A percentile compares a stretch with the other conserved stretches of the same genome.
These are phyloP conservation scores for Glyphotaelius pellucidus DNA, from an alignment of 2,888 invertebrate species.

Conservation along the genomic window DNA sequence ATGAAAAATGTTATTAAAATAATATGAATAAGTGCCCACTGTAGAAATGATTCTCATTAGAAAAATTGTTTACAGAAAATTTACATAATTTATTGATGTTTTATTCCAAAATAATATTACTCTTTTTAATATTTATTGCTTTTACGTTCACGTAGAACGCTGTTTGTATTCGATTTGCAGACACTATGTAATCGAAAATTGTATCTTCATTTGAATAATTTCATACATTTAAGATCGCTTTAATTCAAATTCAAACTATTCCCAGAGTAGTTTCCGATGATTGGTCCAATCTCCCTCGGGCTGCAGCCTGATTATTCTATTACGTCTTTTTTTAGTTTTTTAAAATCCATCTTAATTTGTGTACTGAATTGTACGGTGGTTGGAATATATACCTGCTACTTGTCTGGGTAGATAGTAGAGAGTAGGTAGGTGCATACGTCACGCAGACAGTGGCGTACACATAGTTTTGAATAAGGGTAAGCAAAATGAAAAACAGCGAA, in stretches of 20 bases:
- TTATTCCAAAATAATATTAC: slow-evolving; percentile 18
- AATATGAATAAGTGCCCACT: neutral
- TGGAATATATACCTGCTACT: neutral
- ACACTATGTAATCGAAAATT: slow-evolving; percentile 41
- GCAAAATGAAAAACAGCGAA: no score
- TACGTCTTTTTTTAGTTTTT: slow-evolving; percentile 24
- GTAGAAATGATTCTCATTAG: slow-evolving; percentile 20
- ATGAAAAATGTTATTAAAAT: neutral
- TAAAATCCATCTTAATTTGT: neutral
- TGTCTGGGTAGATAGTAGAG: neutral
- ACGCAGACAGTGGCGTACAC: no score
- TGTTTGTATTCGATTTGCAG: slow-evolving; percentile 42
- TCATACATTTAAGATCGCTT: slow-evolving; percentile 39
- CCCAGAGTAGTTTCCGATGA: slow-evolving; percentile 35
- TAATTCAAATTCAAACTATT: slow-evolving; percentile 27
- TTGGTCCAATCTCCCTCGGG: slow-evolving; percentile 15
- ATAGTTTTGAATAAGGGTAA: no score
- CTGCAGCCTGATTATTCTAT: slow-evolving; percentile 24
- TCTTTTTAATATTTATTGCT: slow-evolving; percentile 27
- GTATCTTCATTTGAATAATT: slow-evolving; percentile 49
- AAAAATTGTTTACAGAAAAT: slow-evolving; percentile 21
- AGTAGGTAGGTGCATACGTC: neutral
- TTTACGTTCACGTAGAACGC: neutral
- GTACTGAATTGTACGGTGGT: neutral
- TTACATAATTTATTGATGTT: slow-evolving; percentile 26